Percentiles rank a stretch among this genome's conserved stretches.
These are phyloP conservation scores for Nephotettix cincticeps DNA, from an alignment of 1,140 invertebrate genomes.

Conservation along the genomic window DNA sequence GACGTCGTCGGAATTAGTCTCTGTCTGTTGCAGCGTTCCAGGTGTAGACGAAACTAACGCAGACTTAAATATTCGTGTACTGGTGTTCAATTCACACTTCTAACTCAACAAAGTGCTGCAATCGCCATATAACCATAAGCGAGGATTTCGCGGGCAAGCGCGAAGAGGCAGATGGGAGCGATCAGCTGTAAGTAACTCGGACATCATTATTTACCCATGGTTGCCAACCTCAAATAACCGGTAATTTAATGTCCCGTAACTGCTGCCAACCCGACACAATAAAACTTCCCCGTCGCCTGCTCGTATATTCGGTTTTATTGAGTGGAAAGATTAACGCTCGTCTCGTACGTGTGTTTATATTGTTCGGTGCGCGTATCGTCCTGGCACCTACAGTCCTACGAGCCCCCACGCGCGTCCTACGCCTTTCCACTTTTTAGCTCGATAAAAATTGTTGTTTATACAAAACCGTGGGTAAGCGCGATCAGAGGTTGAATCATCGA, in stretches of 20 bases:
- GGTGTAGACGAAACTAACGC: no score
- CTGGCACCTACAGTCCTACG: neutral
- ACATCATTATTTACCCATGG: conserved; percentile 9
- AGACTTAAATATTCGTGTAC: no score
- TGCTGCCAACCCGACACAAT: conserved; percentile 6
- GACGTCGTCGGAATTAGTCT: no score
- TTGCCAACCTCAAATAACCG: conserved; percentile 2
- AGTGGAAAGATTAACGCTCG: neutral
- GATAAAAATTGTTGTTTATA: neutral
- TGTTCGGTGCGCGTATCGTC: neutral
- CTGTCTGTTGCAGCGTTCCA: no score
- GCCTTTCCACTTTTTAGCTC: neutral
- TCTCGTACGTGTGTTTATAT: neutral
- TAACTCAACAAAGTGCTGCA: no score
- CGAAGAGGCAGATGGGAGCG: neutral
- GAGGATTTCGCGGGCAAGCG: neutral
- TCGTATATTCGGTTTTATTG: conserved; percentile 12
- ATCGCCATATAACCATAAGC: no score
- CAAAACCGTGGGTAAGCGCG: no score
- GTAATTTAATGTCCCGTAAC: conserved; percentile 12
- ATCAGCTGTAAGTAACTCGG: conserved; percentile 4
- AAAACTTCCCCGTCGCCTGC: conserved; percentile 3
- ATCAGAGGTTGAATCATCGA: no score
- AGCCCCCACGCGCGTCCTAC: neutral
- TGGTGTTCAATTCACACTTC: no score